Conservation (phyloP, 1,140 invertebrate genomes). For the Chironomus striatipennis region DNA sequence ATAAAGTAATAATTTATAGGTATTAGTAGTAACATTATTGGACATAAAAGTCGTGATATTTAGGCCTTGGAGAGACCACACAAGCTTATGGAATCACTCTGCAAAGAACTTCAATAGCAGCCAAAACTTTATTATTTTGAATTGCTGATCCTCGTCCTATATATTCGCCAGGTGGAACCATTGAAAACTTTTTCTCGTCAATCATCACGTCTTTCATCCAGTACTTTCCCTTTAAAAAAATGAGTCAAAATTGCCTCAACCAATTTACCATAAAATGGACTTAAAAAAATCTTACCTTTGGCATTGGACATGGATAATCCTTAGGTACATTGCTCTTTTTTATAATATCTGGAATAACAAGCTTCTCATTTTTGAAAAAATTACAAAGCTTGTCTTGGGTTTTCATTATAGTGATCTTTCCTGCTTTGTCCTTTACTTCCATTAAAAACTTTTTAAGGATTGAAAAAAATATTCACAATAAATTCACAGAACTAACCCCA, state of each 20-base stretch:
- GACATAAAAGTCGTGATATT: too few relatives aligned
- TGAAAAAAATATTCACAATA: neutral
- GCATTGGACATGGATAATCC: neutral
- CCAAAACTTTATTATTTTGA: neutral
- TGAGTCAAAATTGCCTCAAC: neutral
- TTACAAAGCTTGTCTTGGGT: neutral
- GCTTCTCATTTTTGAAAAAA: neutral
- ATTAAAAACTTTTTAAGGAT: neutral
- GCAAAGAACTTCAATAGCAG: neutral
- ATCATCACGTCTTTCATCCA: neutral
- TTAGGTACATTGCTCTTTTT: neutral
- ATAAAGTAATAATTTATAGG: too few relatives aligned
- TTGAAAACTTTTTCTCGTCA: neutral
- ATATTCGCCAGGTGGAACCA: neutral
- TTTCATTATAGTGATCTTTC: neutral
- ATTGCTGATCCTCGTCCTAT: neutral
- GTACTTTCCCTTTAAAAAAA: neutral
- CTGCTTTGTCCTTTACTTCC: neutral
- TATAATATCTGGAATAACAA: neutral
- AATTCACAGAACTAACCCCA: too few relatives aligned
- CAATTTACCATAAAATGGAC: too few relatives aligned
- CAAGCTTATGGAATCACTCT: too few relatives aligned
- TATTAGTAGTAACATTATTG: too few relatives aligned
- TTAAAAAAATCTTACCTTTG: neutral
- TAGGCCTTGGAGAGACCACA: too few relatives aligned